Conservation (phyloP, 2,888 invertebrate genomes). For the Lasioglossum morio region DNA sequence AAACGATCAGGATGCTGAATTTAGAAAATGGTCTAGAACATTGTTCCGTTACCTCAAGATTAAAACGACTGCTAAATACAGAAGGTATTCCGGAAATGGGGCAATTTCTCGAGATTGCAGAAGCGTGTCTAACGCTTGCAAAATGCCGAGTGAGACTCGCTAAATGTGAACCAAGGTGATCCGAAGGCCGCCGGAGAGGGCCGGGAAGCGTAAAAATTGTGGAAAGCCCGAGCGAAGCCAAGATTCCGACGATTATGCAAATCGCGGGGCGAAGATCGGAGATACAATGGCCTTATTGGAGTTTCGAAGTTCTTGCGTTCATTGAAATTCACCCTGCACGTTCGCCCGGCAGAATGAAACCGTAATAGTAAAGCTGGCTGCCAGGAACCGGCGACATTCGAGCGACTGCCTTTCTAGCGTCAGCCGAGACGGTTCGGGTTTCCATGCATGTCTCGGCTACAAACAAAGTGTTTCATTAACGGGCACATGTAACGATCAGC, state of each 20-base stretch:
- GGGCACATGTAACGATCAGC: background rate
- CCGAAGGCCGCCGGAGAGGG: background rate
- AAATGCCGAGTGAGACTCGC: background rate
- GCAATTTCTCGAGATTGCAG: background rate
- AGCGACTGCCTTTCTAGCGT: conserved; percentile 60
- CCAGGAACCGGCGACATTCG: conserved; percentile 48
- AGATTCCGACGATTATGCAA: conserved; percentile 13
- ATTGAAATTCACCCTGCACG: conserved; percentile 40
- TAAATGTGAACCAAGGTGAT: background rate
- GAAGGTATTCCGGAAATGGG: background rate
- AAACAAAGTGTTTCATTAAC: conserved; percentile 63
- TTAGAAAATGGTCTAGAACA: too few relatives aligned
- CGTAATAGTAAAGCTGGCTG: conserved; percentile 40
- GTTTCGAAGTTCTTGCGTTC: conserved; percentile 35
- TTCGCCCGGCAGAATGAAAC: conserved; percentile 37
- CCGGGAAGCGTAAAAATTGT: conserved; percentile 6
- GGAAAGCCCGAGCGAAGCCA: conserved; percentile 1
- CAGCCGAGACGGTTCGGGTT: conserved; percentile 60
- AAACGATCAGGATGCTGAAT: background rate
- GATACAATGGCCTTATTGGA: conserved; percentile 31
- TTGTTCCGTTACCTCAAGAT: too few relatives aligned
- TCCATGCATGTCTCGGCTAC: conserved; percentile 50
- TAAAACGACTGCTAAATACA: background rate
- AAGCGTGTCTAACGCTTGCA: background rate
- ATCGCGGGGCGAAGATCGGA: conserved; percentile 21